phyloP scores from a whole-genome alignment of 2,113 vertebrate species.

The Cryptoleucopteryx plumbea region DNA sequence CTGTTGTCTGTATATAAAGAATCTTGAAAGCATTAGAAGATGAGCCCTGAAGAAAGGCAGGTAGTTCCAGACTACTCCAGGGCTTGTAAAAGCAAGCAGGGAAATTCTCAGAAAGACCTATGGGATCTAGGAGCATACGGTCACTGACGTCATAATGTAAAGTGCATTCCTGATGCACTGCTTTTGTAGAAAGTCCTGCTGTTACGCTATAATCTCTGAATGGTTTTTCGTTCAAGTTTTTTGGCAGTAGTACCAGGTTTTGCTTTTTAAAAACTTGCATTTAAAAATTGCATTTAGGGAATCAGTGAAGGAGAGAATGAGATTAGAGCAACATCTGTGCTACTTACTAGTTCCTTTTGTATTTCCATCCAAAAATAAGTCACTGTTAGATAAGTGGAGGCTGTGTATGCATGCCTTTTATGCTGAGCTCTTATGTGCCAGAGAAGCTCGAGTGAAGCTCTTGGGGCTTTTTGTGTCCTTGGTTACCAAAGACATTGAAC shows the following conservation, averaged over 20 bases:
- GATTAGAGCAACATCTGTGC: constrained; percentile 3
- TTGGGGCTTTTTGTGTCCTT: neutral
- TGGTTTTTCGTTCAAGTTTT: neutral
- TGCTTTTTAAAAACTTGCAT: neutral
- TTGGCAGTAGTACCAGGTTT: neutral
- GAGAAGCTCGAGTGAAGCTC: constrained; percentile 3
- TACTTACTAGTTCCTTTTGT: neutral
- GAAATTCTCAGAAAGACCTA: neutral
- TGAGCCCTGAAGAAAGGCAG: neutral
- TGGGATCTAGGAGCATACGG: neutral
- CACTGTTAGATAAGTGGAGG: neutral
- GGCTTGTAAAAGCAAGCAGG: neutral
- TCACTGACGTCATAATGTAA: neutral
- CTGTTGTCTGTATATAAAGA: neutral
- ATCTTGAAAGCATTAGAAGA: neutral
- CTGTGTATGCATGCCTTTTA: neutral
- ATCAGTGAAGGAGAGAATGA: neutral
- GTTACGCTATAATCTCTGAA: rapidly evolving
- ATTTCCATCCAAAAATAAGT: neutral
- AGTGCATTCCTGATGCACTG: neutral
- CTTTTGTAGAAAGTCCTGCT: neutral
- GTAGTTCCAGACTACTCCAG: neutral
- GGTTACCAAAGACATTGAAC: neutral
- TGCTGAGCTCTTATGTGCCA: constrained; percentile 19
- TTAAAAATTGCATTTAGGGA: neutral